These are phyloP conservation scores for Silurus meridionalis DNA, from an alignment of 2,113 vertebrate species.

Conservation along the genomic window DNA sequence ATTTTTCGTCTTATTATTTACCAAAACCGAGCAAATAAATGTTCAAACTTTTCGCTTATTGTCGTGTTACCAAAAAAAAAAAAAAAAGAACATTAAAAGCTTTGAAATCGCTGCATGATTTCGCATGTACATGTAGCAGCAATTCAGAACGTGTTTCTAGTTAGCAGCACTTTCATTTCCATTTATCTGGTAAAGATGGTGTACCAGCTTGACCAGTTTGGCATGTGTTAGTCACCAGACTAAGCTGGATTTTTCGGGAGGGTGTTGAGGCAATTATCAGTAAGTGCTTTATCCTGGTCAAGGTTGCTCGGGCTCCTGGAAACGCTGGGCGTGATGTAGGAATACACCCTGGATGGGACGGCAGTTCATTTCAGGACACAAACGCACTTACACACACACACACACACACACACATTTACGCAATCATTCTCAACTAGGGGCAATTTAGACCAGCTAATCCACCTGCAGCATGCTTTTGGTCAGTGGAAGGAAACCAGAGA, in stretches of 20 bases:
- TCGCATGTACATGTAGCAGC: too few species aligned
- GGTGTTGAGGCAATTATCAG: not conserved
- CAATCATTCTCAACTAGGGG: not conserved
- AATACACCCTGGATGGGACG: not conserved
- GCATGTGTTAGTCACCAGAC: not conserved
- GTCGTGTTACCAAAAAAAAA: not conserved
- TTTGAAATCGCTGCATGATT: too few species aligned
- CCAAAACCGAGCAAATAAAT: not conserved
- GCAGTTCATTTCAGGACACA: not conserved
- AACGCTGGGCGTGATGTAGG: not conserved
- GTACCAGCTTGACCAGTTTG: slow-evolving; percentile 1
- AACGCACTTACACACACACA: not conserved
- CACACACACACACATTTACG: not conserved
- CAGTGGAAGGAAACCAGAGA: not conserved
- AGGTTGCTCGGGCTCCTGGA: not conserved
- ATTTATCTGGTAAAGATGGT: not conserved
- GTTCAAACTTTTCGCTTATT: not conserved
- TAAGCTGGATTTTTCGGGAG: not conserved
- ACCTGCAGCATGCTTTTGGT: not conserved
- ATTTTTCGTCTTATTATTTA: not conserved
- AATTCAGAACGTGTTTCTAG: not conserved
- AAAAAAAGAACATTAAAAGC: too few species aligned
- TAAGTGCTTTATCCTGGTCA: not conserved
- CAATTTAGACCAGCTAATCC: not conserved
- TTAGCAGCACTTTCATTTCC: not conserved